phyloP scores from a whole-genome alignment of 2,797 vertebrate species.

The Orestias chungarensis region DNA sequence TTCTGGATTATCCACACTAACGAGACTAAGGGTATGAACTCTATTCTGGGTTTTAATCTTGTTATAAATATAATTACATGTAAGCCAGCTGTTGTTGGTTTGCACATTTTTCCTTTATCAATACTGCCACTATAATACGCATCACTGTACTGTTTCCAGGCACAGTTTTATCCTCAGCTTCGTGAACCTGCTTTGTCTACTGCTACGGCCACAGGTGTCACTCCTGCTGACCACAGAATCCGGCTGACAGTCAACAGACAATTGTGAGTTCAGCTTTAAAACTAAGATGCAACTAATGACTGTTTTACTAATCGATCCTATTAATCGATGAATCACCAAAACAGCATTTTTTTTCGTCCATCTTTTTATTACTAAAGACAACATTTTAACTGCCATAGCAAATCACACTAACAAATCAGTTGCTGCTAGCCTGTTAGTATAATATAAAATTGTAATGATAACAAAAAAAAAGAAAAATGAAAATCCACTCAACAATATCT shows the following conservation, averaged over 20 bases:
- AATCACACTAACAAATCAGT: no score
- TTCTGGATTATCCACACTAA: constrained; percentile 32
- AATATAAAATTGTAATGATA: no score
- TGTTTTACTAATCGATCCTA: no score
- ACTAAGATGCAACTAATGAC: no score
- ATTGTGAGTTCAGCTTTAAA: constrained; percentile 74
- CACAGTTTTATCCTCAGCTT: constrained; percentile 82
- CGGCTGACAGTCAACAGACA: constrained; percentile 76
- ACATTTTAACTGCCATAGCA: no score
- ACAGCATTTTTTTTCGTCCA: no score
- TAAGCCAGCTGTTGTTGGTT: not conserved
- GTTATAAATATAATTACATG: not conserved
- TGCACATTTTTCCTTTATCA: not conserved
- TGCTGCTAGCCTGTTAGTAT: no score
- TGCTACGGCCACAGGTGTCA: constrained; percentile 44
- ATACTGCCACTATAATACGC: not conserved
- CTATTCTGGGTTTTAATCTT: not conserved
- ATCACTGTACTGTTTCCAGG: constrained; percentile 60
- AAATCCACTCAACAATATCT: no score
- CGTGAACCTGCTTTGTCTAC: constrained; percentile 59
- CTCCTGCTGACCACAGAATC: constrained; percentile 42
- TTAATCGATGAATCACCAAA: no score
- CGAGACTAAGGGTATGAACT: constrained; percentile 64
- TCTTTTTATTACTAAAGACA: no score
- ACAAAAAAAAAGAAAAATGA: no score